Percentiles rank a stretch among this genome's conserved stretches.
Evolutionary conservation across 1,140 invertebrate species (phyloP).

Genomic region (Copidosoma floridanum): DNA sequence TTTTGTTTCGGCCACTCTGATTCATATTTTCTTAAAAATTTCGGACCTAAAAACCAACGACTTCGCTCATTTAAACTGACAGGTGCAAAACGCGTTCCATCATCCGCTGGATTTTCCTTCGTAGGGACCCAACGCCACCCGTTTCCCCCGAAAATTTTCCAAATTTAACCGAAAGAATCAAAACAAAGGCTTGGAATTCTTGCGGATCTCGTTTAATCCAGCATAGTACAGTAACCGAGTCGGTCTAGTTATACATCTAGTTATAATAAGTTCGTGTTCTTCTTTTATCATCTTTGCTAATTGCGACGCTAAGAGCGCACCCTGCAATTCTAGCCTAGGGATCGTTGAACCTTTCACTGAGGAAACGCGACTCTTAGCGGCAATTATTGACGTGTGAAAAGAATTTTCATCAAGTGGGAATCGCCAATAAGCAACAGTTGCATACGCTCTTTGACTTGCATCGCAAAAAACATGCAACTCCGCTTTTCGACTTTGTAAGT

Average conservation of each 20-base stretch:
- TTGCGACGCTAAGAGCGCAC: not conserved
- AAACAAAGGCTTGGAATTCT: too few relatives aligned
- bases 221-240: too few relatives aligned
- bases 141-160: too few relatives aligned
- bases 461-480: constrained; percentile 41
- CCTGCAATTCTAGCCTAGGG: constrained; percentile 2
- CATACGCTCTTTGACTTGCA: constrained; percentile 38
- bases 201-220: too few relatives aligned
- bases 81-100: not conserved
- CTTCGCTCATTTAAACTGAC: not conserved
- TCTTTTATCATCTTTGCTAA: not conserved
- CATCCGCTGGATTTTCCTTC: not conserved
- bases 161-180: too few relatives aligned
- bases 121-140: not conserved
- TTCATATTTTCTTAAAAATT: not conserved
- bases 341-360: not conserved
- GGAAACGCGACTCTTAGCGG: not conserved
- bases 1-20: not conserved
- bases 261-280: too few relatives aligned
- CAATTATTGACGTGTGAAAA: not conserved
- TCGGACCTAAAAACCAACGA: not conserved
- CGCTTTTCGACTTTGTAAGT: not conserved
- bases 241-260: too few relatives aligned
- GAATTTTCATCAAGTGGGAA: not conserved
- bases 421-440: constrained; percentile 36